Conservation (phyloP, 2,113 vertebrate species). For the Podilymbus podiceps region DNA sequence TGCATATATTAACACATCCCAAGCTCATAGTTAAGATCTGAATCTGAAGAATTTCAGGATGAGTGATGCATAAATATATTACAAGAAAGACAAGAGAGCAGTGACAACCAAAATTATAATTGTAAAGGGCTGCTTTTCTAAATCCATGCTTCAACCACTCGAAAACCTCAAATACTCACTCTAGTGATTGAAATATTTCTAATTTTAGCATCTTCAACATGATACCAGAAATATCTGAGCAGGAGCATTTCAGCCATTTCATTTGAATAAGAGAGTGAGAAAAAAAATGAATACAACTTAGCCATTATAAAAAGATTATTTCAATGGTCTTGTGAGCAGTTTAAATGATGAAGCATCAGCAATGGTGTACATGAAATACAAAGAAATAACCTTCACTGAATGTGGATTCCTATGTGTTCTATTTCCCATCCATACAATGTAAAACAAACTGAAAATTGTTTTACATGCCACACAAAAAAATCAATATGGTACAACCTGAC, state of each 20-base stretch:
- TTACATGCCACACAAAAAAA: neutral
- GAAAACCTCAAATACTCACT: neutral
- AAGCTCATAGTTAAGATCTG: slow-evolving; percentile 12
- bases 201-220: neutral
- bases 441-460: neutral
- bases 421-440: neutral
- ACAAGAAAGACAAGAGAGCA: neutral
- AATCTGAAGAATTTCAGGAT: slow-evolving; percentile 12
- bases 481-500: neutral
- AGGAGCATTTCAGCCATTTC: neutral
- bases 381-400: neutral
- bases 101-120: neutral
- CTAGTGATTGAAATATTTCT: neutral
- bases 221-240: neutral
- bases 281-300: neutral
- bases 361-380: neutral
- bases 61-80: slow-evolving; percentile 17
- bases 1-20: slow-evolving; percentile 17
- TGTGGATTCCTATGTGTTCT: neutral
- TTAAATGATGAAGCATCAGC: neutral
- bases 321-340: neutral
- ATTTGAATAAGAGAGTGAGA: neutral
- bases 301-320: neutral
- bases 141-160: neutral
- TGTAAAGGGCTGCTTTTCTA: neutral